phyloP scores from a whole-genome alignment of 64 coral and sea anemone species.

The Astreopora myriophthalma region DNA sequence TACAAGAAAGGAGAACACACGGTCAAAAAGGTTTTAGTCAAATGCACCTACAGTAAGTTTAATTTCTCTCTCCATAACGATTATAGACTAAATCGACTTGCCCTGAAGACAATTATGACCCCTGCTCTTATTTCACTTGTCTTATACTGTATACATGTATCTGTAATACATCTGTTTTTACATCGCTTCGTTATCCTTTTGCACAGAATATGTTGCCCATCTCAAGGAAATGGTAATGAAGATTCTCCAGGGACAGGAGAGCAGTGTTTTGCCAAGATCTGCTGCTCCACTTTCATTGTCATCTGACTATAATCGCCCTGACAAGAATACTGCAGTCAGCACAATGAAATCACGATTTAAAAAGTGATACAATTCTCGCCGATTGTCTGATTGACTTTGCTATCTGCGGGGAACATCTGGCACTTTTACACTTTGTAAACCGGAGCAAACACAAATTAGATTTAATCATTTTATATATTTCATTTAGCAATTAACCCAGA shows the following conservation, averaged over 20 bases:
- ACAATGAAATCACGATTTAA: neutral
- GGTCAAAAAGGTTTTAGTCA: neutral
- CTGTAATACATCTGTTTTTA: neutral
- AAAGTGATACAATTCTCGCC: neutral
- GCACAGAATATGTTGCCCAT: neutral
- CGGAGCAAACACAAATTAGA: no score
- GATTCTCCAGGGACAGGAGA: neutral
- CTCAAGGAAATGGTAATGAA: neutral
- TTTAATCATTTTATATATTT: no score
- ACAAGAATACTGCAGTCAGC: neutral
- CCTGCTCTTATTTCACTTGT: neutral
- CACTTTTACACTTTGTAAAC: no score
- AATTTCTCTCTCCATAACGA: neutral
- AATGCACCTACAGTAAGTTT: conserved; percentile 10
- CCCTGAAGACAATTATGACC: neutral
- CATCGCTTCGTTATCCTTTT: neutral
- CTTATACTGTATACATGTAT: neutral
- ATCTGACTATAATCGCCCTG: neutral
- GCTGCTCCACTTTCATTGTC: neutral
- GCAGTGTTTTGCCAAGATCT: neutral
- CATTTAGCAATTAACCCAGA: no score
- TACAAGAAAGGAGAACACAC: conserved; percentile 20
- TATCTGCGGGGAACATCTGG: no score
- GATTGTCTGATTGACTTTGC: no score
- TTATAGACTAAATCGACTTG: no score